Evolutionary conservation across 2,888 invertebrate species (phyloP).

Genomic region (Callinectes sapidus): DNA sequence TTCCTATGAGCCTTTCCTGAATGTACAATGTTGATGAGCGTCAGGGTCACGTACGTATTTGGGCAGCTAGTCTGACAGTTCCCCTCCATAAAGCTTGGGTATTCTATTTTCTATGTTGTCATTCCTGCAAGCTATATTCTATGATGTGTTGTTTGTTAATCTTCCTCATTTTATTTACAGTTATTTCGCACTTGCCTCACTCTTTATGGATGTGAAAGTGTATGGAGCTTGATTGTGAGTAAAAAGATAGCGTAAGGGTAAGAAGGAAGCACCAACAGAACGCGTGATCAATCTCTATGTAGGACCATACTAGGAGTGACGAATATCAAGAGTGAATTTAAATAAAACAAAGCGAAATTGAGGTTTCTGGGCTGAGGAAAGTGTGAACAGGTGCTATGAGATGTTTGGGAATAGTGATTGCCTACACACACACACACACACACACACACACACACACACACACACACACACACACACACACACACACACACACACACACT

Average conservation of each 20-base stretch:
- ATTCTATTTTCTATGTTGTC: neutral
- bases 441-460: conserved; percentile 37
- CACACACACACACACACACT: conserved; percentile 32
- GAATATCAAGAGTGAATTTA: neutral
- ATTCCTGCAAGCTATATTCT: neutral
- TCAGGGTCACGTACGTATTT: neutral
- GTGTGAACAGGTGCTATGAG: neutral
- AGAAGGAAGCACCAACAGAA: neutral
- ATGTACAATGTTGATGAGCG: neutral
- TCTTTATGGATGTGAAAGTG: too few species aligned
- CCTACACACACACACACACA: neutral
- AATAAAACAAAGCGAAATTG: neutral
- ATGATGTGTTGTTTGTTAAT: neutral
- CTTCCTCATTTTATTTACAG: neutral
- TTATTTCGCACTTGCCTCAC: neutral
- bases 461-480: conserved; percentile 37
- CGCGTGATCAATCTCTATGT: neutral
- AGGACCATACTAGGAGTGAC: neutral
- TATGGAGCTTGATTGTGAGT: neutral
- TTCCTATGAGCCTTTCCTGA: neutral
- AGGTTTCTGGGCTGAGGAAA: neutral
- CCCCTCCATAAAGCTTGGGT: neutral
- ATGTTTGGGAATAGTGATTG: conserved; percentile 1
- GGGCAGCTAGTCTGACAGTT: neutral
- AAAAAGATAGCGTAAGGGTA: neutral